phyloP scores from a whole-genome alignment of 1,140 invertebrate species.

The Bombus cullumanus region DNA sequence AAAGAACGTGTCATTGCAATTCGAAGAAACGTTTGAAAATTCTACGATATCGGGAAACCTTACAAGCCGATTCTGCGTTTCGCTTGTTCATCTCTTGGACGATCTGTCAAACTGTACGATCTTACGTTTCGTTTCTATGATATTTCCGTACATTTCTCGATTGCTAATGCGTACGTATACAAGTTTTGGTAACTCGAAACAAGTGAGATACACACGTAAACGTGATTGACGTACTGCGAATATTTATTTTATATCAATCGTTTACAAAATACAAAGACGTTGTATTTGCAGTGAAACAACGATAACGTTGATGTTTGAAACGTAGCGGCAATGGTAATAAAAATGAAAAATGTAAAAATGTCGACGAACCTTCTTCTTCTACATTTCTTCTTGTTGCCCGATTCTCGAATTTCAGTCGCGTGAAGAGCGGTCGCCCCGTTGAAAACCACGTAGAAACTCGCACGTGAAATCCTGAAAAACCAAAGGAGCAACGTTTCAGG shows the following conservation, averaged over 20 bases:
- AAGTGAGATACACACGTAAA: neutral
- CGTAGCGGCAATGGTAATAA: neutral
- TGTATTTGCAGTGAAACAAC: neutral
- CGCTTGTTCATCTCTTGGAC: too few relatives aligned
- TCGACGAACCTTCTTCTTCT: too few relatives aligned
- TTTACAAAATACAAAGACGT: neutral
- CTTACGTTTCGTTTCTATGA: neutral
- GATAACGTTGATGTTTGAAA: neutral
- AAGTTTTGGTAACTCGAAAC: neutral
- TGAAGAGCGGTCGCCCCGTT: neutral
- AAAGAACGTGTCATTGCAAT: too few relatives aligned
- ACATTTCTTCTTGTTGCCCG: too few relatives aligned
- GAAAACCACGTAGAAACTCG: neutral
- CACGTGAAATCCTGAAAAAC: neutral
- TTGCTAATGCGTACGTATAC: neutral
- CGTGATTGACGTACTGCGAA: neutral
- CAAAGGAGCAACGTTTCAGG: neutral
- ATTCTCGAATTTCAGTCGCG: neutral
- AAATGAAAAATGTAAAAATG: neutral
- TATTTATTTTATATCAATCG: neutral
- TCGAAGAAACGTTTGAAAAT: too few relatives aligned
- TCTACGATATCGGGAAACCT: too few relatives aligned
- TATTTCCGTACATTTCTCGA: neutral
- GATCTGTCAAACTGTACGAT: too few relatives aligned
- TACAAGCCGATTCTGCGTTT: too few relatives aligned